Percentiles rank a stretch among this genome's conserved stretches.
phyloP scores from a whole-genome alignment of 2,113 vertebrate species.

The Peromyscus leucopus region DNA sequence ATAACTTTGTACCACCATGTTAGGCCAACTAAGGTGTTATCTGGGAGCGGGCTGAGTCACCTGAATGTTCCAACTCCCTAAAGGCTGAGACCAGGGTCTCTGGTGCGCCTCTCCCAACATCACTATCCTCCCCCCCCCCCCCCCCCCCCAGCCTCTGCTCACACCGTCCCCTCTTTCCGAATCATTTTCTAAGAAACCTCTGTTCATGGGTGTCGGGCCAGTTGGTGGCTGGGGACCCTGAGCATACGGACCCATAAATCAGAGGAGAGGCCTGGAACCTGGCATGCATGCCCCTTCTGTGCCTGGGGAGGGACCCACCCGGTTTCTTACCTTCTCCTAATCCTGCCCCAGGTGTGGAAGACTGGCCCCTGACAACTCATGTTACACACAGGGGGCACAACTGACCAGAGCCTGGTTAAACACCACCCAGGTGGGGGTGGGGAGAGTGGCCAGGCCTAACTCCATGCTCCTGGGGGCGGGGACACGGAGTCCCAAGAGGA shows the following conservation, averaged over 20 bases:
- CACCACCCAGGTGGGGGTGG: no score
- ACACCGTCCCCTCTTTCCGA: background rate
- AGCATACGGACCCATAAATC: background rate
- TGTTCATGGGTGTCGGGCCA: background rate
- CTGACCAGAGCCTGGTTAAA: background rate
- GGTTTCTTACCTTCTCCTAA: background rate
- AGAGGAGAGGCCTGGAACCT: background rate
- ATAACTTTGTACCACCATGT: background rate
- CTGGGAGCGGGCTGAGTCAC: background rate
- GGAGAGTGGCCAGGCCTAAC: background rate
- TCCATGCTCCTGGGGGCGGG: background rate
- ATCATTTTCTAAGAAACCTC: background rate
- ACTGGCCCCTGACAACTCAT: background rate
- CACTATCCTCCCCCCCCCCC: background rate
- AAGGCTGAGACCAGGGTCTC: background rate
- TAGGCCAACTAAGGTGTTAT: background rate
- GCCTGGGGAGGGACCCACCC: background rate
- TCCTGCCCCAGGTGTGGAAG: background rate
- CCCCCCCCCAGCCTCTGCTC: background rate
- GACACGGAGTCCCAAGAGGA: background rate
- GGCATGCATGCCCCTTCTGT: background rate
- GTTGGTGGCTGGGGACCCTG: background rate
- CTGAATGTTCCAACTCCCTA: background rate
- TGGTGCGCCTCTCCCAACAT: background rate
- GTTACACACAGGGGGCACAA: background rate